A percentile compares a stretch with the other conserved stretches of the same genome.
Conservation (phyloP, 2,797 vertebrate species). For the Cynodonichthys magdalenae region DNA sequence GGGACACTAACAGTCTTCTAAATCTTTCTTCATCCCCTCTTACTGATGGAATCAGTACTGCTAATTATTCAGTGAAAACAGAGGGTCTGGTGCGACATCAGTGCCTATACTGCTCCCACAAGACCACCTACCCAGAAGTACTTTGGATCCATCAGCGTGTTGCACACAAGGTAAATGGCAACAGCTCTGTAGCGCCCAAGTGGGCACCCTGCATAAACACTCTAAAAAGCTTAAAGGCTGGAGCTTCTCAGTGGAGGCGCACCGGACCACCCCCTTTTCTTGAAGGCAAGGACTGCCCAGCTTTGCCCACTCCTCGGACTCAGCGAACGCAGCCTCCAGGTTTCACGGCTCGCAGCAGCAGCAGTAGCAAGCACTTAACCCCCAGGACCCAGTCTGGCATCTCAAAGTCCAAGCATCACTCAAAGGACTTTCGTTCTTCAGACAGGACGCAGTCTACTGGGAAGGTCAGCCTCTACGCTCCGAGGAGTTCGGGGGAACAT, state of each 20-base stretch:
- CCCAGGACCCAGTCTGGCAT: slow-evolving; percentile 52
- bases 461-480: slow-evolving; percentile 54
- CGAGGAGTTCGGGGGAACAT: slow-evolving; percentile 63
- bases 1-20: slow-evolving; percentile 64
- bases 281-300: slow-evolving; percentile 92
- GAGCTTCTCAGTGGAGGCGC: slow-evolving; percentile 85
- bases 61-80: slow-evolving; percentile 54
- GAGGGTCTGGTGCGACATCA: slow-evolving; percentile 86
- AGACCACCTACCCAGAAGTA: slow-evolving; percentile 93
- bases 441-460: slow-evolving; percentile 41
- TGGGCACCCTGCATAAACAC: slow-evolving; percentile 87
- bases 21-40: slow-evolving; percentile 70
- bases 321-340: slow-evolving; percentile 87
- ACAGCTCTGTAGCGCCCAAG: slow-evolving; percentile 86
- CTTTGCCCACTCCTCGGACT: slow-evolving; percentile 84
- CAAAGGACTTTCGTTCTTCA: slow-evolving; percentile 53
- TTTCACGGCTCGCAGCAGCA: slow-evolving; percentile 21
- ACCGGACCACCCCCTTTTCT: slow-evolving; percentile 94
- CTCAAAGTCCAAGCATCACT: slow-evolving; percentile 56
- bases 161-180: slow-evolving; percentile 91
- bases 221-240: slow-evolving; percentile 81
- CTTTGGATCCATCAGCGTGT: slow-evolving; percentile 97
- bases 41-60: slow-evolving; percentile 21
- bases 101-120: slow-evolving; percentile 92
- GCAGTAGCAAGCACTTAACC: slow-evolving; percentile 58